Evolutionary conservation across 2,797 vertebrate genomes (phyloP), one percentile per base, ranked within the genome.

Genomic region (Nothura maculosa): DNA sequence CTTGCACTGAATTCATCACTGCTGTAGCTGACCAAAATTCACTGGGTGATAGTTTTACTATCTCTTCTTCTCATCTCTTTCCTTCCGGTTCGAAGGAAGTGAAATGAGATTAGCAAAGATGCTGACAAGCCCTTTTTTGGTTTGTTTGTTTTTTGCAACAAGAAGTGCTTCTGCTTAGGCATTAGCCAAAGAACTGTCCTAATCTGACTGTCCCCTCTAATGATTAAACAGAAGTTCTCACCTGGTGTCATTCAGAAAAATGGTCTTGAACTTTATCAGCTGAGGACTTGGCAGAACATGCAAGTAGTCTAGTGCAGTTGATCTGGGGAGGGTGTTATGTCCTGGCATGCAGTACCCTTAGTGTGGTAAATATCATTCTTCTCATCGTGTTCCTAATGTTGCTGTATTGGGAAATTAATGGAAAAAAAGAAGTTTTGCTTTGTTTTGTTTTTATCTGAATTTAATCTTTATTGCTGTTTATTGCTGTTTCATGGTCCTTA

Each of bases 401-500:
- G 43, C 54, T 54, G 12, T 27, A 2, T 3, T 20, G 76, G 28
- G 40, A 78, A 32, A 4, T 15, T 75, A 4, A 9, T 62, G 75
- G 45, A 67, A 63, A 43, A 6, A 66, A 47, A n/a, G 10, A 7
- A 22, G 47, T 22, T 24, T 48, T 48, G 48, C 13, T 50, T 25
- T 13, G 7, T 50, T 50, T 50, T 47, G 21, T 22, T 45, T 48
- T 50, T 55, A 73, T 8, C 66, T 73, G 69, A 55, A 69, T 83
- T 45, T 64, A 13, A 47, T 83, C 63, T 66, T 83, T 68, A 34
- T 36, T 28, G n/a, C n/a, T 19, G 5, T 73, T 81, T 70, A 18
- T 27, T 47, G 45, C 67, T 75, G 20, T 61, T 92, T 96, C 47
- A 20, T n/a, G 57, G 67, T 81, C 73, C 43, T 58, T 47, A 38